A percentile compares a stretch with the other conserved stretches of the same genome.
These are phyloP conservation scores for Lithobates pipiens DNA, from an alignment of 2,797 vertebrate genomes.

Conservation along the genomic window DNA sequence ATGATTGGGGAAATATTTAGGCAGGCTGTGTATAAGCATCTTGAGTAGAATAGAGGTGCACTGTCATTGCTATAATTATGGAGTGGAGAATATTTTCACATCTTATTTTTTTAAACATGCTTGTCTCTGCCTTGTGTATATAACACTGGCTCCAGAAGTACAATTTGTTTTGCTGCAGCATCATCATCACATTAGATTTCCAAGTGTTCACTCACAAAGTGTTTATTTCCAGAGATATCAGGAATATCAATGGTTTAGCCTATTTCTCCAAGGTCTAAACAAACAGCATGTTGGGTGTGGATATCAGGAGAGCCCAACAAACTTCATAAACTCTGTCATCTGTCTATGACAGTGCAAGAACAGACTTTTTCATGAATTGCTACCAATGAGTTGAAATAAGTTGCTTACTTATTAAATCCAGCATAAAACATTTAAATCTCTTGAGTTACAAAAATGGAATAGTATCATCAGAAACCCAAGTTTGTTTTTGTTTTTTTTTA, in stretches of 20 bases:
- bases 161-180: neutral
- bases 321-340: neutral
- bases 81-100: neutral
- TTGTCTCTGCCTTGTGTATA: conserved; percentile 4
- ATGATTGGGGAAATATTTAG: conserved; percentile 4
- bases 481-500: neutral
- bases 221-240: neutral
- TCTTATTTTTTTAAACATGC: neutral
- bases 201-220: neutral
- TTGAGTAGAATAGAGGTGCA: conserved; percentile 1
- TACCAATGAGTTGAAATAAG: neutral
- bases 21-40: neutral
- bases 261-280: neutral
- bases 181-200: neutral
- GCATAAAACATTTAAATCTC: neutral
- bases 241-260: neutral
- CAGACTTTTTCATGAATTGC: neutral
- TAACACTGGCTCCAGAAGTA: conserved; percentile 11
- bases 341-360: neutral
- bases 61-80: neutral
- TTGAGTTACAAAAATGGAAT: neutral
- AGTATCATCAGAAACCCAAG: neutral
- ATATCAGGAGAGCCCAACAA: neutral
- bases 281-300: neutral
- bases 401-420: neutral